A percentile compares a stretch with the other conserved stretches of the same genome.
These are phyloP conservation scores for Meriones psammophilus DNA, from an alignment of 2,797 vertebrate genomes.

Conservation along the genomic window DNA sequence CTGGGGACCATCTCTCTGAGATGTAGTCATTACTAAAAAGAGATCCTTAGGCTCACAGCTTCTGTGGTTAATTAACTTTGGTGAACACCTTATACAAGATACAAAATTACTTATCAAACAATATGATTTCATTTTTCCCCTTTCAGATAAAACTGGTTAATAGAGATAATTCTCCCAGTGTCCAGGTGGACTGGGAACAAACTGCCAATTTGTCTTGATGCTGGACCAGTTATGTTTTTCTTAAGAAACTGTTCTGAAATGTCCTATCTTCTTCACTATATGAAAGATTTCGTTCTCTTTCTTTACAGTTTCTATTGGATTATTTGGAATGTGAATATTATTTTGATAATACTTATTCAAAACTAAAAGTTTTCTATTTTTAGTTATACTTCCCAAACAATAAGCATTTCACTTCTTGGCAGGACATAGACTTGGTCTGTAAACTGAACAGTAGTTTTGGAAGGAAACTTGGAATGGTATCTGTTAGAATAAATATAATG, in stretches of 20 bases:
- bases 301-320: neutral
- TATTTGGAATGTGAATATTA: neutral
- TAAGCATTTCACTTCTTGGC: neutral
- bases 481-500: neutral
- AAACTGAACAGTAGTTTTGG: neutral
- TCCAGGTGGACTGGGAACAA: neutral
- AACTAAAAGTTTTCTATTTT: constrained; percentile 23
- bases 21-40: neutral
- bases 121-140: neutral
- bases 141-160: neutral
- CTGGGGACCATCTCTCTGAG: neutral
- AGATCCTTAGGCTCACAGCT: neutral
- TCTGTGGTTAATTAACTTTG: neutral
- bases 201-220: neutral
- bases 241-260: neutral
- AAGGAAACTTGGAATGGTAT: neutral
- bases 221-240: neutral
- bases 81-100: neutral
- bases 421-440: neutral
- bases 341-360: neutral
- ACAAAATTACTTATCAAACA: neutral
- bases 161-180: neutral
- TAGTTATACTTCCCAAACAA: neutral
- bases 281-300: neutral
- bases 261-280: neutral